Evolutionary conservation across 2,797 vertebrate genomes (phyloP).

Genomic region (Lophotriccus pileatus): DNA sequence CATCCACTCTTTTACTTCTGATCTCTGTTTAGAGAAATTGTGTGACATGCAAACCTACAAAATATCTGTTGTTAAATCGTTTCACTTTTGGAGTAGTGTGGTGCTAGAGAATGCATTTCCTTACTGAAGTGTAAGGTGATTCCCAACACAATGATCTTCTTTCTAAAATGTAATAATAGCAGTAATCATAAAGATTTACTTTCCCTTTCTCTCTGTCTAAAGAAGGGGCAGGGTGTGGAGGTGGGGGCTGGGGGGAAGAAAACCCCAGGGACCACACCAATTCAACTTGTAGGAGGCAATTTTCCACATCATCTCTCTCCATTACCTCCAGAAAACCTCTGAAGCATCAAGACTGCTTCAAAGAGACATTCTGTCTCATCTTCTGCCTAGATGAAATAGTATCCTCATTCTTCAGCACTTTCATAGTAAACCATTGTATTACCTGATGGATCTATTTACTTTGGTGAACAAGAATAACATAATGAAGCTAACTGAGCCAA

Average conservation of each 20-base stretch:
- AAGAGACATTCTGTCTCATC: slow-evolving; percentile 30
- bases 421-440: slow-evolving; percentile 26
- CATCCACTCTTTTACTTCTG: background rate
- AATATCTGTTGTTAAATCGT: background rate
- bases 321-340: background rate
- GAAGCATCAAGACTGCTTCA: slow-evolving; percentile 34
- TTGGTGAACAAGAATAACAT: background rate
- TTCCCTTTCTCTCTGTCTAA: background rate
- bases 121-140: background rate
- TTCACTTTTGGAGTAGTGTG: background rate
- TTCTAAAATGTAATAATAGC: background rate
- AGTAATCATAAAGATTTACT: background rate
- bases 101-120: background rate
- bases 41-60: background rate
- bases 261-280: slow-evolving; percentile 21
- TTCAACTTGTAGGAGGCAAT: background rate
- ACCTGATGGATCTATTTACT: slow-evolving; percentile 33
- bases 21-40: background rate
- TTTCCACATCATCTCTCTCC: slow-evolving; percentile 14
- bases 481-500: slow-evolving; percentile 2
- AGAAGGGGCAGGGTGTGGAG: background rate
- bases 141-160: background rate
- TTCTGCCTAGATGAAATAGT: background rate
- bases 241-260: background rate
- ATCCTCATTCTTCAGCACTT: background rate